Evolutionary conservation across 2,797 vertebrate genomes (phyloP), one percentile per base, ranked within the genome.

Genomic region (Phrynocephalus forsythii): DNA sequence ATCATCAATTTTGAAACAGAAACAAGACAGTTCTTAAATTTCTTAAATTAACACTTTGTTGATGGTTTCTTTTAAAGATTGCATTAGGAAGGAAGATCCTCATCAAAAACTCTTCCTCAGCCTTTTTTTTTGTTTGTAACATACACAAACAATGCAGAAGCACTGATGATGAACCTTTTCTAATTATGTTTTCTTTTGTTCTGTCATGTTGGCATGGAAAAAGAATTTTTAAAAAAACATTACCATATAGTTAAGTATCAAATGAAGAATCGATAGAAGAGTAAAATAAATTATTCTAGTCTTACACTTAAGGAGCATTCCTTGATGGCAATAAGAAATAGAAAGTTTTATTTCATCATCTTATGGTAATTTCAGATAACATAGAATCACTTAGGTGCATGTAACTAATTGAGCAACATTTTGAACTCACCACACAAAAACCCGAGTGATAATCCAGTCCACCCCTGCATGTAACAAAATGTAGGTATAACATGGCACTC

Each of bases 341-440:
- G 0, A 82, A 69, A 63, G 11, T 87, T 84, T 67, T 69, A 91
- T 84, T 76, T 86, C 63, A 78, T 10, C 2, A 79, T 89, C 84
- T 86, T 87, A 85, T 3, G 79, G 28, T 48, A 13, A 89, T 69
- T 84, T 87, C 16, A 63, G 66, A 87, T 0, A 85, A 63, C 28
- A 87, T 87, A 76, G 16, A 82, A 87, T n/a, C 63, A 30, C 24
- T 76, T n/a, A 28, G 38, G 18, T 91, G 38, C 0, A 83, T 7
- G 16, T 44, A 48, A 90, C 60, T 48, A 79, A 6, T 28, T 63
- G 1, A 28, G 26, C 11, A 86, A 73, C 86, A 90, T 56, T 92
- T 82, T 90, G 22, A 84, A 66, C 60, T 56, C 38, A 24, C 78
- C 86, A 87, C 44, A 30, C 30, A 91, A 84, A 1, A 50, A 63